Percentiles rank a stretch among this genome's conserved stretches.
Conservation (phyloP, 2,113 vertebrate genomes). For the Petaurus breviceps region DNA sequence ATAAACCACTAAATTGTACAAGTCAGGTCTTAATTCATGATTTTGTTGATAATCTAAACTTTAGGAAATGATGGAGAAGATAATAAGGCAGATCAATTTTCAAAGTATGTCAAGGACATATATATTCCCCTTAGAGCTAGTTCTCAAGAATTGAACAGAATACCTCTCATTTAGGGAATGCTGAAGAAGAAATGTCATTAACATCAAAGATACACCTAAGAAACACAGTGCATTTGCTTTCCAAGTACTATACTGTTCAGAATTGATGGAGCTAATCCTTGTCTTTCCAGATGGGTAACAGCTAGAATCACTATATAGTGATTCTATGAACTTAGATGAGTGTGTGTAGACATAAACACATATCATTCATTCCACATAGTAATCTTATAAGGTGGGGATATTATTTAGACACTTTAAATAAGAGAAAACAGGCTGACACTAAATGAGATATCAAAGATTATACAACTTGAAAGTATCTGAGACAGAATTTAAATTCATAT, state of each 20-base stretch:
- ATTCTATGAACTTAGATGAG: no score
- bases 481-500: background rate
- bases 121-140: no score
- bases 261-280: background rate
- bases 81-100: no score
- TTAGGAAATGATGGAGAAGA: no score
- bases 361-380: background rate
- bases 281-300: no score
- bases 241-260: background rate
- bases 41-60: no score
- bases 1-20: background rate
- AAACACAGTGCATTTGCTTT: no score
- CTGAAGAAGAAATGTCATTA: no score
- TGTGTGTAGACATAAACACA: background rate
- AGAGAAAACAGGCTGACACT: background rate
- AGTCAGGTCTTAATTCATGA: background rate
- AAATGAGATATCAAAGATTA: background rate
- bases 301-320: no score
- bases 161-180: no score
- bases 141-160: no score
- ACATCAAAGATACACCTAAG: no score
- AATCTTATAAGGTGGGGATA: background rate
- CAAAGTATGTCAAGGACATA: rapidly evolving
- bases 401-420: background rate
- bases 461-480: background rate